Percentiles rank a stretch among this genome's conserved stretches.
Conservation (phyloP, 2,113 vertebrate species). For the Carassius carassius region DNA sequence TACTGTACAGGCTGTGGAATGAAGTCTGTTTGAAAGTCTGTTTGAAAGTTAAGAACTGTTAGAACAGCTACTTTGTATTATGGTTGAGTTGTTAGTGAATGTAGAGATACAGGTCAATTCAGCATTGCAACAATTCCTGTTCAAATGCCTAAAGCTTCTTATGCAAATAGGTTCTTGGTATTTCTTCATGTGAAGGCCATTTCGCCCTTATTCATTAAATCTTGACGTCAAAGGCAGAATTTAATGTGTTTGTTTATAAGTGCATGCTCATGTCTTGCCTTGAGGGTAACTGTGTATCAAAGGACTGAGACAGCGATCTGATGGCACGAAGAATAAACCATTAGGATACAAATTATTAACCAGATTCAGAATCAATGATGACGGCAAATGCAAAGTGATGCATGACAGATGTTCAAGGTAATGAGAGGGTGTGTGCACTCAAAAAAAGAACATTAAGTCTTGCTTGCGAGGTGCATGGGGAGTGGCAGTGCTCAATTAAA, state of each 20-base stretch:
- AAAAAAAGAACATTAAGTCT: conserved; percentile 14
- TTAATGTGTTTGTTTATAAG: background rate
- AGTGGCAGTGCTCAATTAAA: background rate
- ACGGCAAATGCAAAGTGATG: background rate
- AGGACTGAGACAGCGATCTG: background rate
- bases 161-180: background rate
- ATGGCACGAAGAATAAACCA: background rate
- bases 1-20: conserved; percentile 37
- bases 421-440: conserved; percentile 14
- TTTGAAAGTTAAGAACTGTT: background rate
- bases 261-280: background rate
- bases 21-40: background rate
- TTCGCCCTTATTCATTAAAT: background rate
- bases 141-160: background rate
- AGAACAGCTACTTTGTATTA: background rate
- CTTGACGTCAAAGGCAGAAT: background rate
- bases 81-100: background rate
- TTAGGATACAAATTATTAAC: background rate
- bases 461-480: background rate
- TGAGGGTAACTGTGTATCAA: background rate
- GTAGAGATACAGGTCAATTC: background rate
- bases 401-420: background rate
- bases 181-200: background rate
- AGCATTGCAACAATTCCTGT: background rate
- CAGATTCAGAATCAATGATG: background rate